Conservation (phyloP, 2,797 vertebrate species). For the Podargus strigoides region DNA sequence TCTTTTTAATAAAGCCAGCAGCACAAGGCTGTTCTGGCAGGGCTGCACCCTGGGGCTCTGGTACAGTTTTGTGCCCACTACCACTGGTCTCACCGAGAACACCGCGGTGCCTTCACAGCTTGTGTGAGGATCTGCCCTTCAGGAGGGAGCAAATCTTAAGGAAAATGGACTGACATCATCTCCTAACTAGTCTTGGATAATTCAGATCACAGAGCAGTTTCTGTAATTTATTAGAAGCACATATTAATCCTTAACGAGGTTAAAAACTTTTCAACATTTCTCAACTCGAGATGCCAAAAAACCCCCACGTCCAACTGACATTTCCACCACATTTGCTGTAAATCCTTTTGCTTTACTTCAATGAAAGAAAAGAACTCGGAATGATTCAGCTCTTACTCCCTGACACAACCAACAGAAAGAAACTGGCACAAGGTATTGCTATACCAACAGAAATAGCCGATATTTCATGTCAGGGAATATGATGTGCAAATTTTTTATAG, state of each 20-base stretch:
- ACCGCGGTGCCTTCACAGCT: not conserved
- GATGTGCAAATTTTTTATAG: slow-evolving; percentile 1
- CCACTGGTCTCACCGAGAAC: not conserved
- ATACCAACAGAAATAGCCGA: not conserved
- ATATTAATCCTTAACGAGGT: not conserved
- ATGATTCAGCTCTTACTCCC: not conserved
- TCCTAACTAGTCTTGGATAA: not conserved
- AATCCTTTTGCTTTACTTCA: not conserved
- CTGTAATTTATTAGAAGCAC: not conserved
- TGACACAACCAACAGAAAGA: not conserved
- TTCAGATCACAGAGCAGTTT: not conserved
- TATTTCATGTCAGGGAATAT: not conserved
- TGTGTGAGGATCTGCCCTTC: not conserved
- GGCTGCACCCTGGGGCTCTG: not conserved
- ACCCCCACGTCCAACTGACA: fast-evolving
- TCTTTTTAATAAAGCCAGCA: not conserved
- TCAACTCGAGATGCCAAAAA: not conserved
- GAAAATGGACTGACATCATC: not conserved
- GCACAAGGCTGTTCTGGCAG: not conserved
- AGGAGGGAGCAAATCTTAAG: not conserved
- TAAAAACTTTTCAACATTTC: not conserved
- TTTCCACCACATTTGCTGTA: not conserved
- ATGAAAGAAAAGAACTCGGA: not conserved
- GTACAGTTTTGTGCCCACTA: not conserved
- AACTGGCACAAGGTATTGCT: not conserved